These are phyloP conservation scores for Phaethornis superciliosus DNA, from an alignment of 2,113 vertebrate genomes.

Conservation along the genomic window DNA sequence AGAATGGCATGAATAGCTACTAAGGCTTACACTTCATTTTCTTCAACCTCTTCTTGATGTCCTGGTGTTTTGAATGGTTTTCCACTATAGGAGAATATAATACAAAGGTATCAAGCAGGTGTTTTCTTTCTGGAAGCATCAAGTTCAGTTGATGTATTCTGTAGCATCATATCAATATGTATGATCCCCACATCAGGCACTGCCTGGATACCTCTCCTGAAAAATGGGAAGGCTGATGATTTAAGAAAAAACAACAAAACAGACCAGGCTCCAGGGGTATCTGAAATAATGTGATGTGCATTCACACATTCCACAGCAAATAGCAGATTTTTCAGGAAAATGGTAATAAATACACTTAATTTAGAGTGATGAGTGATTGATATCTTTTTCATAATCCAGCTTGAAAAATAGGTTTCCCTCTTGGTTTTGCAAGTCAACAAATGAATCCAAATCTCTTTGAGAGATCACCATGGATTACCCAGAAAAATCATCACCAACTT, in stretches of 20 bases:
- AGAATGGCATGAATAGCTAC: slow-evolving; percentile 50
- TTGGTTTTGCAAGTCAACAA: too few relatives aligned
- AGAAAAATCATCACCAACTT: too few relatives aligned
- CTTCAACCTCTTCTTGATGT: not conserved
- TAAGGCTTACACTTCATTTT: not conserved
- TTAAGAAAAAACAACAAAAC: not conserved
- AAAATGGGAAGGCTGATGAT: rapidly evolving
- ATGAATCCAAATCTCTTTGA: too few relatives aligned
- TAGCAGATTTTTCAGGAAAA: not conserved
- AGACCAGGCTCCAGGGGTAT: not conserved
- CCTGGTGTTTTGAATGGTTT: not conserved
- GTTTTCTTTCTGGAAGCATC: not conserved
- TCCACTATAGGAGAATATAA: not conserved
- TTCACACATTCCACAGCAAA: not conserved
- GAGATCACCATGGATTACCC: too few relatives aligned
- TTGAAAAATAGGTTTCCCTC: too few relatives aligned
- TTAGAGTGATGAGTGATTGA: too few relatives aligned
- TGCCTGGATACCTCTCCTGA: not conserved
- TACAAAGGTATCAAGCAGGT: slow-evolving; percentile 45
- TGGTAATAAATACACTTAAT: not conserved
- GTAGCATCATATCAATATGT: not conserved
- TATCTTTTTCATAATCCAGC: too few relatives aligned
- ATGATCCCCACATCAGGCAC: not conserved
- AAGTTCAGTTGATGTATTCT: not conserved
- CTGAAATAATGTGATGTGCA: not conserved